Conservation (phyloP, 2,888 invertebrate genomes). For the Deroplatys truncata region DNA sequence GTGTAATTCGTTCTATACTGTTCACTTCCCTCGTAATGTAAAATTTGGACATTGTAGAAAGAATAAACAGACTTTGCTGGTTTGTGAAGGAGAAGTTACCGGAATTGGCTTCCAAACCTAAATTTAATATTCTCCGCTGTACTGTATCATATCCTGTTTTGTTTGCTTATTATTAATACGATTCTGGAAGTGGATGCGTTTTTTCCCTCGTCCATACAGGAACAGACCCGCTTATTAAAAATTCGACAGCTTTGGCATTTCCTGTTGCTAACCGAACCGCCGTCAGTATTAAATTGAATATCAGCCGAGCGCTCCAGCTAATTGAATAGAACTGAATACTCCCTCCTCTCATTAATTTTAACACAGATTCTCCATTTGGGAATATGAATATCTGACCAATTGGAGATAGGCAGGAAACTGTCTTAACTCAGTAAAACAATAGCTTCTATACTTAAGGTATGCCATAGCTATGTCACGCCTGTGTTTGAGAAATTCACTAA, state of each 20-base stretch:
- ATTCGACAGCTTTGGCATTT: slow-evolving; percentile 4
- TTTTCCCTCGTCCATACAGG: neutral
- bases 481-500: too few species aligned
- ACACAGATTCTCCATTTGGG: neutral
- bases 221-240: neutral
- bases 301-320: neutral
- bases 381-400: too few species aligned
- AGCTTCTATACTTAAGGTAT: too few species aligned
- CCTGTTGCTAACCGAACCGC: neutral
- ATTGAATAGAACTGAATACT: neutral
- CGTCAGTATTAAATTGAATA: neutral
- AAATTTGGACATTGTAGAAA: too few species aligned
- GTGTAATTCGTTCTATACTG: too few species aligned
- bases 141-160: neutral
- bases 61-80: too few species aligned
- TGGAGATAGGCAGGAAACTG: too few species aligned
- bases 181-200: neutral
- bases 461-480: too few species aligned
- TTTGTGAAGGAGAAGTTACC: neutral
- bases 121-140: neutral
- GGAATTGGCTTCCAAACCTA: neutral
- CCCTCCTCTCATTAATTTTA: neutral
- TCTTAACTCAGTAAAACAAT: too few species aligned
- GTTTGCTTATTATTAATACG: neutral
- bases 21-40: too few species aligned